Conservation (phyloP, 2,113 vertebrate species). For the Mus spicilegus region DNA sequence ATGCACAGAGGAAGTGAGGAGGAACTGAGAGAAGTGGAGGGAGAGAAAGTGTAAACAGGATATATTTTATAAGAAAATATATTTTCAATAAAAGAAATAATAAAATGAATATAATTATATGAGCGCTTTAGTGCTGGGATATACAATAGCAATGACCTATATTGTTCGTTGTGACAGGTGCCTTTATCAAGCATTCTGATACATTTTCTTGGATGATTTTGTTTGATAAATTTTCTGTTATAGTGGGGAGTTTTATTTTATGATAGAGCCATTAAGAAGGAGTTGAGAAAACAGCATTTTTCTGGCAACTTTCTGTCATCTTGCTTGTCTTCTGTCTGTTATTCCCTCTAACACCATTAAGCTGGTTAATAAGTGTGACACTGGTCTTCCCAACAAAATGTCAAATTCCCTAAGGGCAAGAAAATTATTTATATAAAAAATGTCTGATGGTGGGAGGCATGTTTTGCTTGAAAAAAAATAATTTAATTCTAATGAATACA, state of each 20-base stretch:
- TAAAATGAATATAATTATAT: not conserved
- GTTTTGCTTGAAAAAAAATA: not conserved
- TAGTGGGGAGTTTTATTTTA: not conserved
- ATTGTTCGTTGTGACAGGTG: not conserved
- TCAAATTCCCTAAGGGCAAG: not conserved
- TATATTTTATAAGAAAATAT: not conserved
- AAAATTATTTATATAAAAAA: not conserved
- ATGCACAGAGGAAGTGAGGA: not conserved
- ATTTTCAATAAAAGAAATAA: not conserved
- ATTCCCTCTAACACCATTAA: not conserved
- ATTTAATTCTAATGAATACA: not conserved
- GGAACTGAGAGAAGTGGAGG: not conserved
- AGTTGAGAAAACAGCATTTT: not conserved
- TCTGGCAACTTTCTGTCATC: not conserved
- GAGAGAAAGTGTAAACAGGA: too few relatives aligned
- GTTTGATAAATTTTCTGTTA: not conserved
- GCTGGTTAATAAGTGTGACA: not conserved
- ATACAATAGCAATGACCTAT: not conserved
- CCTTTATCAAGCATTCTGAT: not conserved
- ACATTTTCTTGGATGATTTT: not conserved
- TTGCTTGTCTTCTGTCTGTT: not conserved
- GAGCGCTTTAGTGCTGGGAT: not conserved
- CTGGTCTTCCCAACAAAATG: not conserved
- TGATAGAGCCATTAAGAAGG: not conserved
- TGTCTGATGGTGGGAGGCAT: not conserved